A percentile compares a stretch with the other conserved stretches of the same genome.
These are phyloP conservation scores for Elachura formosa DNA, from an alignment of 2,113 vertebrate species.

Conservation along the genomic window DNA sequence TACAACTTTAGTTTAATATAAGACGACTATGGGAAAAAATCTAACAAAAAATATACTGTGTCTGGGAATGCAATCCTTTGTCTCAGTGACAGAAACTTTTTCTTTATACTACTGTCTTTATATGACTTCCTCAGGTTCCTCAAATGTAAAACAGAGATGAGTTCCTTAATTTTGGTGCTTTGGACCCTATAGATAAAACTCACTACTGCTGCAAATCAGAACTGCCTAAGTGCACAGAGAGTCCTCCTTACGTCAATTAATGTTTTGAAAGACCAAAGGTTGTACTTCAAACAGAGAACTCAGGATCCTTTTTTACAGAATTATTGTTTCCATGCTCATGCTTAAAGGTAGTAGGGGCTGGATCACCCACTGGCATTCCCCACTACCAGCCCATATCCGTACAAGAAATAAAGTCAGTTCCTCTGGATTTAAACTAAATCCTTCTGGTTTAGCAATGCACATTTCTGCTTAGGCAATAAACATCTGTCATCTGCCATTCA, in stretches of 20 bases:
- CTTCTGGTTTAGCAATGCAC: conserved; percentile 64
- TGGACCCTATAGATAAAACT: neutral
- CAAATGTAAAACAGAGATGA: neutral
- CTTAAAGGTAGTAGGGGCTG: conserved; percentile 14
- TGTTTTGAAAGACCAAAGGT: neutral
- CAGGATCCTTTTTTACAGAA: neutral
- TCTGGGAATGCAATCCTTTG: neutral
- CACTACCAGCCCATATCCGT: neutral
- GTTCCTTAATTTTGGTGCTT: neutral
- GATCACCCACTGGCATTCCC: conserved; percentile 15
- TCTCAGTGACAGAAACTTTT: neutral
- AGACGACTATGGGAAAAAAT: conserved; percentile 44
- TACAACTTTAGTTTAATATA: conserved; percentile 55
- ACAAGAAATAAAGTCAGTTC: conserved; percentile 51
- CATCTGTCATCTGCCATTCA: conserved; percentile 78
- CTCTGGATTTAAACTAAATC: conserved; percentile 54
- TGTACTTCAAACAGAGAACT: neutral
- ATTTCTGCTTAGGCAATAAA: conserved; percentile 74
- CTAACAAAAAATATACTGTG: conserved; percentile 19
- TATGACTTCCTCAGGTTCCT: neutral
- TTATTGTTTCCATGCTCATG: neutral
- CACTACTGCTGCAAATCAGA: neutral
- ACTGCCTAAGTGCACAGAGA: neutral
- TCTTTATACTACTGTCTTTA: neutral
- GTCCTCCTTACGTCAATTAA: neutral